phyloP scores from a whole-genome alignment of 2,797 vertebrate species.

The Sebastes baramenuke region DNA sequence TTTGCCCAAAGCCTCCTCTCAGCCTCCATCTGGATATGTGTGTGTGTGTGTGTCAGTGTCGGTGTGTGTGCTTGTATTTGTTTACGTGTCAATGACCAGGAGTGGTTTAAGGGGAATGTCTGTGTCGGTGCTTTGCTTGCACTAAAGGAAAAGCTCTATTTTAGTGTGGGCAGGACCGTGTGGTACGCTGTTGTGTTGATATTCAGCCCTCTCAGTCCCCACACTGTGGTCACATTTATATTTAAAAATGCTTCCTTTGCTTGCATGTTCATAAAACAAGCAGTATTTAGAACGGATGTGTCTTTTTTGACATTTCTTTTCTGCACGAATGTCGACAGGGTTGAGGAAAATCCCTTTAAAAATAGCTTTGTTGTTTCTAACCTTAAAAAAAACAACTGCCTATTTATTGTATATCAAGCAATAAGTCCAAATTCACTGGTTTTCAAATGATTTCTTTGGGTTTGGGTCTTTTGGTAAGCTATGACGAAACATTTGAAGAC shows the following conservation, averaged over 20 bases:
- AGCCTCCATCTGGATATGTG: conserved; percentile 79
- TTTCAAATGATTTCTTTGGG: not conserved
- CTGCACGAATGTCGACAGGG: not conserved
- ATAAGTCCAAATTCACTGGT: not conserved
- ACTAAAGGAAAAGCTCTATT: conserved; percentile 54
- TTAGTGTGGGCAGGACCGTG: conserved; percentile 26
- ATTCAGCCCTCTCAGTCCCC: conserved; percentile 25
- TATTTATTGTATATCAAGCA: not conserved
- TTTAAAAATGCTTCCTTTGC: conserved; percentile 20
- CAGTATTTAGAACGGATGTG: not conserved
- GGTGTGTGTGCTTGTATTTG: conserved; percentile 51
- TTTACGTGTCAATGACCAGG: conserved; percentile 75
- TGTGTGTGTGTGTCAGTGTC: conserved; percentile 40
- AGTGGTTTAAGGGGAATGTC: conserved; percentile 66
- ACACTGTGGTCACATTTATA: conserved; percentile 26
- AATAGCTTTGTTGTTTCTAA: not conserved
- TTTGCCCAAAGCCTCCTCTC: conserved; percentile 79
- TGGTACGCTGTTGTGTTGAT: conserved; percentile 13
- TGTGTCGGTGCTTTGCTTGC: conserved; percentile 50
- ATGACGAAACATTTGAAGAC: not conserved
- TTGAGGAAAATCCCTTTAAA: not conserved
- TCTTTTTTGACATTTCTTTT: not conserved
- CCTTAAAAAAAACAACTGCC: not conserved
- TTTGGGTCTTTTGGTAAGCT: not conserved
- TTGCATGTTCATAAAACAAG: conserved; percentile 1